These are phyloP conservation scores for Darevskia nairensis DNA, from an alignment of 2,797 vertebrate genomes.

Conservation along the genomic window DNA sequence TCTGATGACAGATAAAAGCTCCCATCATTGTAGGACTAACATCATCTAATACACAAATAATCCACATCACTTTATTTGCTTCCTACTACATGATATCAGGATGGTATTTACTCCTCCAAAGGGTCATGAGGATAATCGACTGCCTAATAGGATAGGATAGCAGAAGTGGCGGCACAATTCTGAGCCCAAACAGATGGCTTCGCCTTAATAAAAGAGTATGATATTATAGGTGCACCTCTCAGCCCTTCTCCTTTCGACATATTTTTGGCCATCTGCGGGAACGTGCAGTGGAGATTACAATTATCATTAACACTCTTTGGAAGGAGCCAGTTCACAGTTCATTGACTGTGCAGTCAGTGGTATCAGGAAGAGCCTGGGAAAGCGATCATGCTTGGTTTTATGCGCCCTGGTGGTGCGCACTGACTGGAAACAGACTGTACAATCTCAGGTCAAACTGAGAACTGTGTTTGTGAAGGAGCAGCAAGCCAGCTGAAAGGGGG, in stretches of 20 bases:
- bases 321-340: background rate
- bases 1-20: too few species aligned
- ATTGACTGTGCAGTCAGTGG: conserved; percentile 17
- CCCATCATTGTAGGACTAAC: too few species aligned
- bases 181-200: conserved; percentile 6
- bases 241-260: conserved; percentile 24
- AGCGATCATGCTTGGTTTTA: background rate
- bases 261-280: conserved; percentile 42
- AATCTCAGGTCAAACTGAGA: conserved; percentile 21
- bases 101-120: background rate
- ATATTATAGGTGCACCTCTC: background rate
- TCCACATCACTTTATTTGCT: background rate
- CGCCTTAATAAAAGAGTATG: background rate
- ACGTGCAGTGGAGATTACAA: background rate
- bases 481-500: background rate
- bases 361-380: background rate
- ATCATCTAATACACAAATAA: background rate
- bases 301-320: conserved; percentile 3
- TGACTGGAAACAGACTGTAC: conserved; percentile 1
- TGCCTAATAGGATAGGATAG: background rate
- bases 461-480: background rate
- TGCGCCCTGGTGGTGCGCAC: background rate
- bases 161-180: background rate
- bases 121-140: background rate
- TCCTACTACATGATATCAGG: background rate